These are phyloP conservation scores for Vanessa atalanta DNA, from an alignment of 1,140 invertebrate genomes.

Conservation along the genomic window DNA sequence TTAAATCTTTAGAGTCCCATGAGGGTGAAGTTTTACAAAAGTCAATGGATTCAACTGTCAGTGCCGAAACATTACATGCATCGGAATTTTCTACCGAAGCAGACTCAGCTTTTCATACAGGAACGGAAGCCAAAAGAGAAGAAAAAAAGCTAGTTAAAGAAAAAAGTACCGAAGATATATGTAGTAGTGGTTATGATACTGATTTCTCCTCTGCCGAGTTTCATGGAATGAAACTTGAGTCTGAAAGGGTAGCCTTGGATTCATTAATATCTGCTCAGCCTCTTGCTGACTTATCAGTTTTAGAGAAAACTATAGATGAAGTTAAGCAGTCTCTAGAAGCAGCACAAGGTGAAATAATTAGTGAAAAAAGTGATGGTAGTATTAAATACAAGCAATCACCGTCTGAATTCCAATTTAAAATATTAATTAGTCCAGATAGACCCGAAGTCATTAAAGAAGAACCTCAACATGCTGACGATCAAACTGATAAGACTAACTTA, in stretches of 20 bases:
- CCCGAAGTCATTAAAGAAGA: slow-evolving; percentile 80
- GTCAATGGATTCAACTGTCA: slow-evolving; percentile 78
- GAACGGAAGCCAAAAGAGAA: slow-evolving; percentile 72
- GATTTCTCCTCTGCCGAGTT: slow-evolving; percentile 85
- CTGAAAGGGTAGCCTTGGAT: slow-evolving; percentile 74
- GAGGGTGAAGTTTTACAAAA: slow-evolving; percentile 78
- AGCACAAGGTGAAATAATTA: slow-evolving; percentile 84
- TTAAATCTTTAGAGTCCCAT: slow-evolving; percentile 78
- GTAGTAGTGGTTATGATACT: slow-evolving; percentile 84
- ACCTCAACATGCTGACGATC: slow-evolving; percentile 61
- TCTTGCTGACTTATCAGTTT: slow-evolving; percentile 78
- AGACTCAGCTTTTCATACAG: slow-evolving; percentile 77
- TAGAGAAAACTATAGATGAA: slow-evolving; percentile 85
- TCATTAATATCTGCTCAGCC: slow-evolving; percentile 74
- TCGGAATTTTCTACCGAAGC: slow-evolving; percentile 79
- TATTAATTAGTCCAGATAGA: slow-evolving; percentile 76
- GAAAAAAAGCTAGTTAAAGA: slow-evolving; percentile 78
- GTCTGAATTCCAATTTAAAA: slow-evolving; percentile 87
- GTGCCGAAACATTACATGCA: slow-evolving; percentile 78
- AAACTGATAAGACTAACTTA: slow-evolving; percentile 54
- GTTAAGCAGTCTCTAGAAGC: slow-evolving; percentile 85
- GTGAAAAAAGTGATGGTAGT: slow-evolving; percentile 82
- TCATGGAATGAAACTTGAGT: slow-evolving; percentile 80
- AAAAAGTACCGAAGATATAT: slow-evolving; percentile 81
- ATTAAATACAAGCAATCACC: slow-evolving; percentile 84